Evolutionary conservation across 2,797 vertebrate species (phyloP).

Genomic region (Nothura maculosa): DNA sequence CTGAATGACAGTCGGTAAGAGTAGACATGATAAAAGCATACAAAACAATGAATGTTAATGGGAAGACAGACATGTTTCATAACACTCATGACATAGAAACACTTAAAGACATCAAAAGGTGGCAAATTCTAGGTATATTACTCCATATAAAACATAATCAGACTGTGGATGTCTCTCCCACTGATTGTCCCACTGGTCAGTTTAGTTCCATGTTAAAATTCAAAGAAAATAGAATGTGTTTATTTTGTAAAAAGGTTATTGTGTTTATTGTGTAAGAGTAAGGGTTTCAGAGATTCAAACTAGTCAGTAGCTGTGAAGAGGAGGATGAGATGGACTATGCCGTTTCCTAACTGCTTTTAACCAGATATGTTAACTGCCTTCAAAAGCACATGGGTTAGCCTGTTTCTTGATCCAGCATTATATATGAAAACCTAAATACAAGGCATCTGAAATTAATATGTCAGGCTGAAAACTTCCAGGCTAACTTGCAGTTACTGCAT

Average conservation of each 20-base stretch:
- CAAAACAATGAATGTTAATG: background rate
- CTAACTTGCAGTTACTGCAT: background rate
- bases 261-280: too few species aligned
- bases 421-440: background rate
- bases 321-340: background rate
- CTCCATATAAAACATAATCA: background rate
- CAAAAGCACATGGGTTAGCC: background rate
- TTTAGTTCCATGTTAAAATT: background rate
- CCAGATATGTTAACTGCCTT: background rate
- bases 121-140: slow-evolving; percentile 20
- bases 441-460: background rate
- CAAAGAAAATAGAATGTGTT: background rate
- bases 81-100: background rate
- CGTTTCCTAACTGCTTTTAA: background rate
- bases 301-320: background rate
- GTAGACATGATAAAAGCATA: background rate
- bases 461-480: background rate
- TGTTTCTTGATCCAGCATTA: background rate
- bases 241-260: too few species aligned
- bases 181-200: background rate
- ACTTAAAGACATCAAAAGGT: slow-evolving; percentile 31
- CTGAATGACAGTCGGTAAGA: background rate
- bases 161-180: background rate
- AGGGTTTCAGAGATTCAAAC: background rate
- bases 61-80: background rate